Conservation (phyloP, 1,140 invertebrate species). For the Lordiphosa mommai region DNA sequence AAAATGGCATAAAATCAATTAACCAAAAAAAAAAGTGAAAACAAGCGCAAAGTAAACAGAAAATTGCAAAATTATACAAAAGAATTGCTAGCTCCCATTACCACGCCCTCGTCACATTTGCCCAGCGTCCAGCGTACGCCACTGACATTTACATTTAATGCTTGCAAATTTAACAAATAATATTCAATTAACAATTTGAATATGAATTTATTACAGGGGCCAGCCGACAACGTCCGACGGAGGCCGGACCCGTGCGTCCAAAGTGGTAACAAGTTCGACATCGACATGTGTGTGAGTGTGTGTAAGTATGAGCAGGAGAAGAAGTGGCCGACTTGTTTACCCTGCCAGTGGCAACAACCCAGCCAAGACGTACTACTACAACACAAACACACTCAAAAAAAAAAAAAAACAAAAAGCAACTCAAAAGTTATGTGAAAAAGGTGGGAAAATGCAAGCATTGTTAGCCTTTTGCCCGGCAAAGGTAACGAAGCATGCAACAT, state of each 20-base stretch:
- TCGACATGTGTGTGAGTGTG: conserved; percentile 37
- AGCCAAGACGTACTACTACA: conserved; percentile 16
- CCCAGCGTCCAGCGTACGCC: conserved; percentile 32
- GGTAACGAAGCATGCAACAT: conserved; percentile 75
- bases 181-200: conserved; percentile 79
- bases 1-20: conserved; percentile 60
- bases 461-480: conserved; percentile 63
- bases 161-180: conserved; percentile 79
- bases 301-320: neutral
- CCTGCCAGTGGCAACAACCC: conserved; percentile 56
- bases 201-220: conserved; percentile 76
- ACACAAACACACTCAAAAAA: conserved; percentile 24
- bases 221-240: conserved; percentile 39
- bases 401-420: conserved; percentile 21
- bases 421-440: conserved; percentile 73
- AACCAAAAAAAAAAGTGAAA: conserved; percentile 12
- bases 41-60: conserved; percentile 14
- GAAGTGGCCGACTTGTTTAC: conserved; percentile 73
- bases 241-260: conserved; percentile 58
- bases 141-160: conserved; percentile 76
- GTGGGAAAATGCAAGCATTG: conserved; percentile 77
- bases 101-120: conserved; percentile 46
- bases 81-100: conserved; percentile 26
- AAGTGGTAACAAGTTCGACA: conserved; percentile 76
- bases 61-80: conserved; percentile 30